These are phyloP conservation scores for Chloroclystis v-ata DNA, from an alignment of 2,888 invertebrate species.

Conservation along the genomic window DNA sequence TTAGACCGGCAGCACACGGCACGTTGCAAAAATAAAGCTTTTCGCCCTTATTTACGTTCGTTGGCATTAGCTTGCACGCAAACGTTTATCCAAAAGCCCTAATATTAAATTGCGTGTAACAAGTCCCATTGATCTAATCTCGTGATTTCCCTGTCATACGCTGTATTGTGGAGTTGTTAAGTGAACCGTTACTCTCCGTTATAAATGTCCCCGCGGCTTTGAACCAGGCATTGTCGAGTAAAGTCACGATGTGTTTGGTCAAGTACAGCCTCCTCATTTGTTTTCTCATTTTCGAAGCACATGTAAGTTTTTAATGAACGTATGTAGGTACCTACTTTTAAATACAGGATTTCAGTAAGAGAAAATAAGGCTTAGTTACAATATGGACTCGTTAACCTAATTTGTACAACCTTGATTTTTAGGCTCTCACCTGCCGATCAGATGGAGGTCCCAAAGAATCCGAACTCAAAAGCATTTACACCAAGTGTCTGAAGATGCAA, in stretches of 20 bases:
- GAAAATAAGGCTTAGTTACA: too few relatives aligned
- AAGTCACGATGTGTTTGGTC: conserved; percentile 44
- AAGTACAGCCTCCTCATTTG: conserved; percentile 41
- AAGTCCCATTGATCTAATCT: conserved; percentile 7
- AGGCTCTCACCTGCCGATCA: conserved; percentile 76
- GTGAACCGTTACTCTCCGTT: conserved; percentile 47
- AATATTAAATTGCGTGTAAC: conserved; percentile 28
- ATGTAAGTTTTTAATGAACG: conserved; percentile 43
- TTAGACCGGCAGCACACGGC: too few relatives aligned
- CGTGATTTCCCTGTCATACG: conserved; percentile 25
- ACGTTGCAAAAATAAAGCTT: too few relatives aligned
- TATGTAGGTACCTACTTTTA: too few relatives aligned
- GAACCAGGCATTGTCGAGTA: conserved; percentile 36
- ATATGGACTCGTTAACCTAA: neutral
- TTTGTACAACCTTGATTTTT: neutral
- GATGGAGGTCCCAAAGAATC: conserved; percentile 79
- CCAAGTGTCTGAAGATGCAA: conserved; percentile 74
- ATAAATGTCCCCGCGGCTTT: conserved; percentile 38
- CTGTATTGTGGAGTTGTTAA: conserved; percentile 21
- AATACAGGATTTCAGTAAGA: too few relatives aligned
- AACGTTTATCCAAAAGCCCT: conserved; percentile 1
- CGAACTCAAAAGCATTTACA: conserved; percentile 77
- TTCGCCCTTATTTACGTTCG: too few relatives aligned
- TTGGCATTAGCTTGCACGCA: neutral
- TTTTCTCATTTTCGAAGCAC: conserved; percentile 38